Percentiles rank a stretch among this genome's conserved stretches.
Evolutionary conservation across 2,797 vertebrate species (phyloP).

Genomic region (Scomberomorus guttatus): DNA sequence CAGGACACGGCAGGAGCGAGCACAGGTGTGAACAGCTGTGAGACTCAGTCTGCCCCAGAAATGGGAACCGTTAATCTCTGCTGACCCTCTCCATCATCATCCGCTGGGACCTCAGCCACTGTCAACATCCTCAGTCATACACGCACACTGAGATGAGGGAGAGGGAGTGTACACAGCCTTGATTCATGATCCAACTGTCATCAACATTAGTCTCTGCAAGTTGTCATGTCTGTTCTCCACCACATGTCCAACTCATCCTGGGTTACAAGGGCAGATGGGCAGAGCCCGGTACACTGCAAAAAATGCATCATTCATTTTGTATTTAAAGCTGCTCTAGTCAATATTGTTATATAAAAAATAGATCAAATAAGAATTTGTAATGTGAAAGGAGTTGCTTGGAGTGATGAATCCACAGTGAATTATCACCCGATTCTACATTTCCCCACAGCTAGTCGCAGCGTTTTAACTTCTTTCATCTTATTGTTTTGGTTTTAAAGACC

Average conservation of each 20-base stretch:
- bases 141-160: slow-evolving; percentile 8
- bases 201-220: slow-evolving; percentile 13
- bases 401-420: too few species aligned
- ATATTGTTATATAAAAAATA: background rate
- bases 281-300: background rate
- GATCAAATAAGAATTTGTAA: background rate
- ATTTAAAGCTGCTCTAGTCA: background rate
- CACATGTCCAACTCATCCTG: background rate
- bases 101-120: slow-evolving; percentile 43
- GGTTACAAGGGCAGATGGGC: background rate
- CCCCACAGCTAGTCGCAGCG: too few species aligned
- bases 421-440: too few species aligned
- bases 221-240: background rate
- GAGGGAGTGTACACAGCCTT: slow-evolving; percentile 25
- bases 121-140: slow-evolving; percentile 41
- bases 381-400: background rate
- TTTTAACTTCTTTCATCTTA: too few species aligned
- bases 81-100: slow-evolving; percentile 52
- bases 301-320: background rate
- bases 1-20: slow-evolving; percentile 61
- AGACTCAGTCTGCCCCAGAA: slow-evolving; percentile 56
- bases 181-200: slow-evolving; percentile 27
- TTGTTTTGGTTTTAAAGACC: too few species aligned
- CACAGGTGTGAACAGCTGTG: slow-evolving; percentile 64
- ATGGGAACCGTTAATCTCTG: slow-evolving; percentile 58